These are phyloP conservation scores for Anisognathus igniventris DNA, from an alignment of 2,797 vertebrate species.

Conservation along the genomic window DNA sequence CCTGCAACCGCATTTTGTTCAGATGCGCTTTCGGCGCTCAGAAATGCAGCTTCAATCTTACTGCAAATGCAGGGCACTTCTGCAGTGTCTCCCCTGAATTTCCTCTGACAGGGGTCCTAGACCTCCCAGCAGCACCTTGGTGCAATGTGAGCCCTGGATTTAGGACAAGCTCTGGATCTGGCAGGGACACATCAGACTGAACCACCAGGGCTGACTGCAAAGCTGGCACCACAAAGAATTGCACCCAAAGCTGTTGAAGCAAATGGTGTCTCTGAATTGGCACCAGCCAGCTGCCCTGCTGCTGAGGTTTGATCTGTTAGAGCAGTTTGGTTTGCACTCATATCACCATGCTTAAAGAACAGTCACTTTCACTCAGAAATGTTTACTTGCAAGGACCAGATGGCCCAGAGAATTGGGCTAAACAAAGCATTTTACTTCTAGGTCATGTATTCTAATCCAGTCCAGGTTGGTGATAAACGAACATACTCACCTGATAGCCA, in stretches of 20 bases:
- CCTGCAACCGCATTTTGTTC: not conserved
- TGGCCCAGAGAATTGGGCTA: slow-evolving; percentile 37
- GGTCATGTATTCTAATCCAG: slow-evolving; percentile 39
- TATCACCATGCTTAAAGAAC: slow-evolving; percentile 30
- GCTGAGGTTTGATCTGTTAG: slow-evolving; percentile 16
- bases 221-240: not conserved
- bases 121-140: not conserved
- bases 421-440: slow-evolving; percentile 59
- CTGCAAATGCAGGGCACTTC: not conserved
- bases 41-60: not conserved
- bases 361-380: slow-evolving; percentile 54
- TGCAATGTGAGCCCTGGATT: not conserved
- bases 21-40: fast-evolving
- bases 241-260: not conserved
- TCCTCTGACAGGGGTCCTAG: not conserved
- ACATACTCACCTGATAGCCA: slow-evolving; percentile 37
- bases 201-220: not conserved
- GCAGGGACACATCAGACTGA: not conserved
- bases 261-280: not conserved
- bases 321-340: slow-evolving; percentile 37
- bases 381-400: slow-evolving; percentile 47
- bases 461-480: slow-evolving; percentile 39
- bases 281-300: not conserved
- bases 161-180: not conserved
- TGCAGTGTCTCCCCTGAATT: not conserved